Base-by-base conservation (phyloP, 2,797 vertebrate species). In the Triplophysa yarkandensis region DNA sequence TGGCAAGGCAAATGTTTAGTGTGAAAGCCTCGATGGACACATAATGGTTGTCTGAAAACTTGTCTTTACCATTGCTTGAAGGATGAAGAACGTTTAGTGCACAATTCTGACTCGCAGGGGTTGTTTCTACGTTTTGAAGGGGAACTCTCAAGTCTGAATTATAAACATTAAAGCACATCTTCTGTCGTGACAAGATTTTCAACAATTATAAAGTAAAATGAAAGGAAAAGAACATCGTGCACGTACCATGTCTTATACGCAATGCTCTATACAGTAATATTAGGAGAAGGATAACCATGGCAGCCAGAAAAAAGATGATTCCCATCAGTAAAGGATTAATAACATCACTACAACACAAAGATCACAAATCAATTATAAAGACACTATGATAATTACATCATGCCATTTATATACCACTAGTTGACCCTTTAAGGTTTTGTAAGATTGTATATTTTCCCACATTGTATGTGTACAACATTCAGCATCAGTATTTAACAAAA, bases 301-400 rank as follows among this genome's bases (percentile, higher is more conserved):
- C 17, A 39, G n/a, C 17, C 7, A 82, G 78, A 39, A 82, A 76
- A 28, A 23, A 46, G 39, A 80, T 65, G 6, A 80, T 48, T 48
- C 34, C 54, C 16, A 41, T 66, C n/a, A 76, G 17, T 10, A 76
- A 19, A 1, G 16, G 62, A 39, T 19, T 3, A 9, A 16, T 2
- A 7, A 4, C 39, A 14, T 25, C 17, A 73, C 74, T 34, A 32
- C 32, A 41, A 74, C n/a, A 60, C 21, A 61, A 74, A n/a, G 36
- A 23, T 58, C 32, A 48, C 14, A 28, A 19, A 52, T 43, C 55
- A 1, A 55, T 32, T 36, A 65, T n/a, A n/a, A 13, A 25, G 32
- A 23, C 19, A 8, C 43, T 17, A 28, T 52, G 30, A 9, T 46
- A 46, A 7, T 1, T 7, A 21, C n/a, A 50, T 50, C 10, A 50